Evolutionary conservation across 2,113 vertebrate species (phyloP), one percentile per base, ranked within the genome.

Genomic region (Orientallactaga bullata): DNA sequence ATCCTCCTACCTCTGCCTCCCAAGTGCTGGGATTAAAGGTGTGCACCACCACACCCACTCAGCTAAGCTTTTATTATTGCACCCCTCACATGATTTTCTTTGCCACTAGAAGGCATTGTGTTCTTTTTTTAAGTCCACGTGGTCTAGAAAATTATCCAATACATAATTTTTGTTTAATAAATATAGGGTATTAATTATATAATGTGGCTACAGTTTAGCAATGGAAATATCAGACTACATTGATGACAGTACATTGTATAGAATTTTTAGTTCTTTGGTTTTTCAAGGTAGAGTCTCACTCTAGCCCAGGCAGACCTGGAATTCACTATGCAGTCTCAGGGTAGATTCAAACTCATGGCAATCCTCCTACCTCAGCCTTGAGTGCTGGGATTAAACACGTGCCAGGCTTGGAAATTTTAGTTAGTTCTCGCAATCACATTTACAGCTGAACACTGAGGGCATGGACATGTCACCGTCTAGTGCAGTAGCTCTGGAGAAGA

Each of bases 161-260:
- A 47, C 10, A 32, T 32, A 73, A 23, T 72, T 79, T n/a, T 68
- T 82, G 17, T 95, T 88, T 60, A 87, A 63, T 74, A 78, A 85
- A 88, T 23, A 74, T 15, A 81, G 32, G 89, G 37, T 89, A 74
- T 89, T 89, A 89, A 51, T 60, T 88, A 85, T 88, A 85, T 37
- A 90, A 3, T 30, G n/a, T 85, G 78, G 85, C 12, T 81, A 23
- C 11, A 51, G 93, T 6, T 35, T 77, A 92, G 63, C 61, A 42
- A 83, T 91, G 18, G 90, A 55, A 47, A 39, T 71, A 83, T 35
- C 28, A 73, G 35, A 32, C 17, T 83, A 32, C 11, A 89, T 51
- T 73, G 61, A 26, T n/a, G 82, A 89, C 39, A 90, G 32, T 83
- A 37, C 6, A 61, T 32, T 26, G 60, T 39, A 73, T 51, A 90